Percentiles rank a stretch among this genome's conserved stretches.
Evolutionary conservation across 2,888 invertebrate genomes (phyloP).

Genomic region (Pterobdella sp.): DNA sequence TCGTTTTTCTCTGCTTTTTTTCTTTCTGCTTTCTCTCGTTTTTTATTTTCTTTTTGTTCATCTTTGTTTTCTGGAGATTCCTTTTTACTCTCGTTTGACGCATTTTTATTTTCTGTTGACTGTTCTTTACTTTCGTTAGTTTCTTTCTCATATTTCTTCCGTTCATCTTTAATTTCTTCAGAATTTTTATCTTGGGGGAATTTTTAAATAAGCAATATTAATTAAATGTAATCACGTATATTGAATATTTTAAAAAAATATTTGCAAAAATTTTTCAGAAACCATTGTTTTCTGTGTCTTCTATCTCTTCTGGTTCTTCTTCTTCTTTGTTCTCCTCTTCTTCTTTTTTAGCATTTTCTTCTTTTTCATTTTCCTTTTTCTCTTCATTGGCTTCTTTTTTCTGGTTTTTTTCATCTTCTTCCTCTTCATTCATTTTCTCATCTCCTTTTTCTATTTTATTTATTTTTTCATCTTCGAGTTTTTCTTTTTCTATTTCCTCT

Average conservation of each 20-base stretch:
- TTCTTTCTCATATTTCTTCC: neutral
- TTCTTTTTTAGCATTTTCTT: conserved; percentile 35
- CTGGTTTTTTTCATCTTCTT: neutral
- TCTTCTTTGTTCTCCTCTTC: conserved; percentile 18
- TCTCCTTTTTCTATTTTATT: neutral
- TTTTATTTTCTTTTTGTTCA: neutral
- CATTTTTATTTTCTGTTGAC: neutral
- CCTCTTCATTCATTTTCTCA: neutral
- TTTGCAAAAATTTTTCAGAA: too few species aligned
- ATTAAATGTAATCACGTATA: too few species aligned
- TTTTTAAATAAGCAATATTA: too few species aligned
- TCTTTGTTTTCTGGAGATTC: neutral
- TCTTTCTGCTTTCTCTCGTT: neutral
- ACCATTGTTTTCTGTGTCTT: neutral
- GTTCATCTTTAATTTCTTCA: neutral
- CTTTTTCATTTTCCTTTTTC: neutral
- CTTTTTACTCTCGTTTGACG: neutral
- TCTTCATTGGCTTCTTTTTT: neutral
- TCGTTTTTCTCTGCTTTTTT: neutral
- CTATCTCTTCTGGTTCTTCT: neutral
- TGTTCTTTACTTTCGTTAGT: neutral
- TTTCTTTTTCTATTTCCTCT: neutral
- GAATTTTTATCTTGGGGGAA: neutral
- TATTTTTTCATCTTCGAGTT: neutral
- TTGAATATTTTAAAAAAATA: too few species aligned